Percentiles rank a stretch among this genome's conserved stretches.
phyloP scores from a whole-genome alignment of 1,140 invertebrate species.

The Drosophila littoralis region DNA sequence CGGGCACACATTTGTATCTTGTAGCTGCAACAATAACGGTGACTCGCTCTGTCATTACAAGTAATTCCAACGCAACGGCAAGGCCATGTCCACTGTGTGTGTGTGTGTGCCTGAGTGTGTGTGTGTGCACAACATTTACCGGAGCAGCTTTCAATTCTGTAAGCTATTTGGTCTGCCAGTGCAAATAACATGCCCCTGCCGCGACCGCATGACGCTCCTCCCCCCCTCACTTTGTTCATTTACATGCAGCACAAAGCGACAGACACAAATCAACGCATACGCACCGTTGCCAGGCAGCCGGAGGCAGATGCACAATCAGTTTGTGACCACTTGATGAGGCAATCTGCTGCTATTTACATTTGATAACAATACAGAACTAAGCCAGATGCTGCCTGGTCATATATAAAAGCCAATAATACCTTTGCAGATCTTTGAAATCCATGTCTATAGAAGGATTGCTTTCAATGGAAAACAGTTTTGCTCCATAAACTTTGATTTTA shows the following conservation, averaged over 20 bases:
- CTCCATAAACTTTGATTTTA: no score
- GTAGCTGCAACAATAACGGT: slow-evolving; percentile 52
- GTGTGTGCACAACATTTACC: slow-evolving; percentile 17
- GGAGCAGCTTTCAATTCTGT: slow-evolving; percentile 35
- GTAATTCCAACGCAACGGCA: slow-evolving; percentile 50
- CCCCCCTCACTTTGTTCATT: slow-evolving; percentile 10
- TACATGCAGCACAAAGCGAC: slow-evolving; percentile 31
- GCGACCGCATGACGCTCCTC: not conserved
- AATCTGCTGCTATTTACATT: not conserved
- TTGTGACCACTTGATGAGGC: slow-evolving; percentile 6
- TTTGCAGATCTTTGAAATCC: not conserved
- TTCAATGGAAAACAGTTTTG: no score
- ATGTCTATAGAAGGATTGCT: no score
- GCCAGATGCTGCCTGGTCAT: not conserved
- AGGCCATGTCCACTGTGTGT: slow-evolving; percentile 56
- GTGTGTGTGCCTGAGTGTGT: slow-evolving; percentile 26
- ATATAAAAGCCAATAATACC: not conserved
- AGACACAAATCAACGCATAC: slow-evolving; percentile 47
- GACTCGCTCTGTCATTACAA: slow-evolving; percentile 51
- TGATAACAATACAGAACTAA: not conserved
- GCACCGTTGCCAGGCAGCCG: slow-evolving; percentile 38
- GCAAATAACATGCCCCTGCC: slow-evolving; percentile 25
- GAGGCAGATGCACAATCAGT: not conserved
- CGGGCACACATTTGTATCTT: slow-evolving; percentile 10
- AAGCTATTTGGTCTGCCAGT: not conserved